Base-by-base conservation (phyloP, 2,113 vertebrate species). In the Colinus virginianus region DNA sequence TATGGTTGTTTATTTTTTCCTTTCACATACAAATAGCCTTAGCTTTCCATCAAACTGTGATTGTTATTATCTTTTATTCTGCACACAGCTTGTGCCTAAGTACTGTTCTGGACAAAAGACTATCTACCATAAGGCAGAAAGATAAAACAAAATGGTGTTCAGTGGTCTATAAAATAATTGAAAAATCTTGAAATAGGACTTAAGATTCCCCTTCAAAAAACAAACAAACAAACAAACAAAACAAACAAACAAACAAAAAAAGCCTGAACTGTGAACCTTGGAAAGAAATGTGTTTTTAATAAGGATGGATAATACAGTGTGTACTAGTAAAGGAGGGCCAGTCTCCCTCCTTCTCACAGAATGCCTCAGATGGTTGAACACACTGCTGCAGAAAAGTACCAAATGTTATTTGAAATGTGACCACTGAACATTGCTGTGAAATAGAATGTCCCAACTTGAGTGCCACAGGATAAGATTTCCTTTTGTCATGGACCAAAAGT, bases 71-170 rank as follows among this genome's bases (percentile, higher is more conserved):
- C 90, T 90, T 64, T 76, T 32, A 79, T 53, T 84, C 32, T 0
- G 2, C 2, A 7, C 66, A 94, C 83, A 94, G 86, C 53, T 91
- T 88, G 69, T 93, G 66, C 59, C 36, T 61, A 68, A 88, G 48
- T 87, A 81, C n/a, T 90, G 80, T 69, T 81, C 74, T 91, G 67
- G 70, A 84, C 62, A 69, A 66, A 86, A 78, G 30, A 84, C 69
- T 66, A 49, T 34, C 53, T 78, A 34, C 45, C 36, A 56, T 49
- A 93, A 93, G 58, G 74, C 30, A 76, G 36, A 42, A 82, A 69
- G 78, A 81, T 61, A 58, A 90, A 93, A 68, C 10, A 88, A 84
- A 94, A 78, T 45, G 4, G 8, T 81, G 58, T 59, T 91, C 53
- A 69, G 6, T 61, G 59, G 46, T 81, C 48, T 82, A 69, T 69